Percentiles rank a stretch among this genome's conserved stretches.
phyloP scores from a whole-genome alignment of 1,140 invertebrate species.

The Diploscapter pachys region DNA sequence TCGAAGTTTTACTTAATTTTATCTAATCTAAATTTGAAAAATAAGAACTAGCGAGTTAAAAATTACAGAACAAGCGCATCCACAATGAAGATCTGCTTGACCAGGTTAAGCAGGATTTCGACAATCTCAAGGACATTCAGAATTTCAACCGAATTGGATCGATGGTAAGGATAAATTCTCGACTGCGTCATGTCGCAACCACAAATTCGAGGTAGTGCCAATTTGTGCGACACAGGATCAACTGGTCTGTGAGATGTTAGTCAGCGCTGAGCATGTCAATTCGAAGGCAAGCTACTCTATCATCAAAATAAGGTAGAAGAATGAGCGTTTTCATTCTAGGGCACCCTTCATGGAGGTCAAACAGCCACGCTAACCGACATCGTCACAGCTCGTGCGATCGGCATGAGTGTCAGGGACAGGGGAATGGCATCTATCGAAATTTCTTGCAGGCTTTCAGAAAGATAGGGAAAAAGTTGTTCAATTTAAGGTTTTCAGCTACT shows the following conservation, averaged over 20 bases:
- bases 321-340: constrained; percentile 1
- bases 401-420: constrained; percentile 66
- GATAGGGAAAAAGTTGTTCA: neutral
- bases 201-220: constrained; percentile 25
- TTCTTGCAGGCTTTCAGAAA: constrained; percentile 67
- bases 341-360: constrained; percentile 23
- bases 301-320: constrained; percentile 60
- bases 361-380: constrained; percentile 76
- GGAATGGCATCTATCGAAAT: constrained; percentile 74
- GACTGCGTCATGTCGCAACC: too few relatives aligned
- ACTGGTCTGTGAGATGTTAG: constrained; percentile 71
- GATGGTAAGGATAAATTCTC: too few relatives aligned
- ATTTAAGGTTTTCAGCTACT: constrained; percentile 51
- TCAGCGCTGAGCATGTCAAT: constrained; percentile 76
- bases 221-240: constrained; percentile 28
- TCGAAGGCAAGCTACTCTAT: constrained; percentile 76
- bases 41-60: too few relatives aligned
- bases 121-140: too few relatives aligned
- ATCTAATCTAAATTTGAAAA: too few relatives aligned
- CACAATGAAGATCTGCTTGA: too few relatives aligned
- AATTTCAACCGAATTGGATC: too few relatives aligned
- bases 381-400: constrained; percentile 73
- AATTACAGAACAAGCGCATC: too few relatives aligned
- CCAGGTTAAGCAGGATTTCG: too few relatives aligned
- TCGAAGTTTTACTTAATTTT: too few relatives aligned